Conservation (phyloP, 1,140 invertebrate species). For the Diprion similis region DNA sequence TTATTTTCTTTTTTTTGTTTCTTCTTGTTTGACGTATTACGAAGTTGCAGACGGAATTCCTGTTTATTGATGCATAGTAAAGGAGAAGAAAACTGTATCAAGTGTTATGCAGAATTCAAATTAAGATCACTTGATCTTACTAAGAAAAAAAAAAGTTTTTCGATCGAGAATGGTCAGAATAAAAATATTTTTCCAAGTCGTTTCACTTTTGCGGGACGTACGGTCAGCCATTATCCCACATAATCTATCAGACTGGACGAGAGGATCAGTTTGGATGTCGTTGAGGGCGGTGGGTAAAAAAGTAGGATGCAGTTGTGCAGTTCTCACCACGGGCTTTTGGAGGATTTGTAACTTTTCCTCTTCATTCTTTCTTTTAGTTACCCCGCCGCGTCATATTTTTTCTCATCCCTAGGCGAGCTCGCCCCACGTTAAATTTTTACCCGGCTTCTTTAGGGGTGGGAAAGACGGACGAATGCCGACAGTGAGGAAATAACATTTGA, state of each 20-base stretch:
- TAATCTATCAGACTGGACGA: not conserved
- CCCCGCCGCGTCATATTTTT: not conserved
- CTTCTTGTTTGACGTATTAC: not conserved
- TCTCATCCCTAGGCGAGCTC: not conserved
- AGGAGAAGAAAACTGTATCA: not conserved
- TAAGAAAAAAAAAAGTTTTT: no score
- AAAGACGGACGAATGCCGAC: not conserved
- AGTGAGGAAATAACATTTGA: conserved; percentile 2
- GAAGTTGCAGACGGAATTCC: not conserved
- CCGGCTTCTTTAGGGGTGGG: not conserved
- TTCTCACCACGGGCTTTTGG: not conserved
- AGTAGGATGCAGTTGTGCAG: conserved; percentile 17
- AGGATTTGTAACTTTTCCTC: conserved; percentile 2
- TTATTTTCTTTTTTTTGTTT: not conserved
- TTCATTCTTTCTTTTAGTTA: not conserved
- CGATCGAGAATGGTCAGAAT: no score
- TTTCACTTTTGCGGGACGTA: not conserved
- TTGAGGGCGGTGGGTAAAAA: conserved; percentile 7
- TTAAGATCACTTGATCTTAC: no score
- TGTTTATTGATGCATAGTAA: not conserved
- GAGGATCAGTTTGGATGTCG: not conserved
- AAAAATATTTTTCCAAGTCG: not conserved
- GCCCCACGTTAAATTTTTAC: conserved; percentile 6
- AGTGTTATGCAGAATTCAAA: no score
- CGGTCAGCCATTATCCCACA: not conserved